Conservation (phyloP, 1,140 invertebrate genomes). For the Zeugodacus cucurbitae region DNA sequence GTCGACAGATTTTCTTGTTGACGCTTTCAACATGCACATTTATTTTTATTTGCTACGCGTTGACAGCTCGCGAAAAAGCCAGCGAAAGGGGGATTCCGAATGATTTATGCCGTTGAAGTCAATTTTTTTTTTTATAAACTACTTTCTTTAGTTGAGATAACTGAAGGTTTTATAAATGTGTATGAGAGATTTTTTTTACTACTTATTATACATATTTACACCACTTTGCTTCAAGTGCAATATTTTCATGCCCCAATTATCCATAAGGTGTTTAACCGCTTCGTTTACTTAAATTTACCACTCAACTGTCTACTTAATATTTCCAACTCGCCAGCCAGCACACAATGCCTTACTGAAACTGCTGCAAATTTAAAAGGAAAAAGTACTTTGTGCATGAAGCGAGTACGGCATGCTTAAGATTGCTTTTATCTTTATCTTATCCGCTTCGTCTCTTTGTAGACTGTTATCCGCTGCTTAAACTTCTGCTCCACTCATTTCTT, state of each 20-base stretch:
- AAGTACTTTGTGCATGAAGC: not conserved
- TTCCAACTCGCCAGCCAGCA: not conserved
- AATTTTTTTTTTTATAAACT: not conserved
- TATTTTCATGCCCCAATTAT: not conserved
- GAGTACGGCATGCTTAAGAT: not conserved
- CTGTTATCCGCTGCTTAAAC: not conserved
- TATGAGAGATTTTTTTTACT: not conserved
- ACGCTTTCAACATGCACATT: not conserved
- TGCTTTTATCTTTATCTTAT: not conserved
- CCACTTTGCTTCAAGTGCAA: not conserved
- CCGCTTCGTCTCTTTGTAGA: not conserved
- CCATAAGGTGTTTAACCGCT: not conserved
- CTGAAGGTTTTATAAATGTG: not conserved
- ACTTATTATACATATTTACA: not conserved
- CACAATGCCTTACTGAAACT: not conserved
- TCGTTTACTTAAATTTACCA: not conserved
- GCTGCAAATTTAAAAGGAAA: not conserved
- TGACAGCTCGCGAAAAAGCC: not conserved
- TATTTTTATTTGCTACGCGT: not conserved
- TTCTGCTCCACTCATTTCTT: not conserved
- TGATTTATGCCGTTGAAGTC: too few species aligned
- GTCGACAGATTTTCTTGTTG: not conserved
- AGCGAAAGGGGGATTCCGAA: not conserved
- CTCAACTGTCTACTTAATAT: not conserved
- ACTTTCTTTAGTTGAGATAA: not conserved